phyloP scores from a whole-genome alignment of 2,113 vertebrate genomes.

The Salvelinus namaycush region DNA sequence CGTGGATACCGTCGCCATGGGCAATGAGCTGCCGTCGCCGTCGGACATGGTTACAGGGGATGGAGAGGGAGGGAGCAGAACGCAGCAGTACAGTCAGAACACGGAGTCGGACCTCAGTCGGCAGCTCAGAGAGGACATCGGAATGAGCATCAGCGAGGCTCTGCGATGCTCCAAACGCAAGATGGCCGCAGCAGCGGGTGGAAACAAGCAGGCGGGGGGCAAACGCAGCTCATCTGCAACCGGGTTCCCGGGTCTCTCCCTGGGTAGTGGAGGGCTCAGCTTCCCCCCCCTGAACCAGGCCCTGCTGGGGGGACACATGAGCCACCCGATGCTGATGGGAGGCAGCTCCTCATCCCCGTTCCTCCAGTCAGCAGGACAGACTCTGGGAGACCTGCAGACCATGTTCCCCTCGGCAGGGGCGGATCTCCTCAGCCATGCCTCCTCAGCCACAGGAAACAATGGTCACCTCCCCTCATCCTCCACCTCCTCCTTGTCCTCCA shows the following conservation, averaged over 20 bases:
- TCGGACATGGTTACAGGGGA: conserved; percentile 27
- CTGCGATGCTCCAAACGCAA: conserved; percentile 84
- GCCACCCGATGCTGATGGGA: conserved; percentile 86
- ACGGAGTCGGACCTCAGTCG: conserved; percentile 53
- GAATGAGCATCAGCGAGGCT: conserved; percentile 63
- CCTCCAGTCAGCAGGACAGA: conserved; percentile 87
- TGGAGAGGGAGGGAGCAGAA: conserved; percentile 21
- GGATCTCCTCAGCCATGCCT: conserved; percentile 71
- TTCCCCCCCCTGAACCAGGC: conserved; percentile 89
- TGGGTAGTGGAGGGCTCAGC: conserved; percentile 82
- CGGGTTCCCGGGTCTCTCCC: conserved; percentile 82
- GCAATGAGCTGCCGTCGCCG: conserved; percentile 65
- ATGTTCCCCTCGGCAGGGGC: conserved; percentile 88
- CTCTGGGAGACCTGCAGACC: conserved; percentile 87
- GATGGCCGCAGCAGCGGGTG: conserved; percentile 66
- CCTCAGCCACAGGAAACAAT: conserved; percentile 62
- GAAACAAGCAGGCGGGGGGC: conserved; percentile 76
- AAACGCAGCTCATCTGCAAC: conserved; percentile 77
- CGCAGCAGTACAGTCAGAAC: conserved; percentile 58
- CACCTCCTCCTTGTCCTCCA: conserved; percentile 69
- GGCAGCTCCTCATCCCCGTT: conserved; percentile 80
- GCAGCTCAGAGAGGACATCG: conserved; percentile 64
- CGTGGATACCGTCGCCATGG: conserved; percentile 66
- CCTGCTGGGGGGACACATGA: conserved; percentile 79
- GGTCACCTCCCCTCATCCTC: conserved; percentile 55